These are phyloP conservation scores for Ceratosolen solmsi DNA, from an alignment of 1,140 invertebrate species.

Conservation along the genomic window DNA sequence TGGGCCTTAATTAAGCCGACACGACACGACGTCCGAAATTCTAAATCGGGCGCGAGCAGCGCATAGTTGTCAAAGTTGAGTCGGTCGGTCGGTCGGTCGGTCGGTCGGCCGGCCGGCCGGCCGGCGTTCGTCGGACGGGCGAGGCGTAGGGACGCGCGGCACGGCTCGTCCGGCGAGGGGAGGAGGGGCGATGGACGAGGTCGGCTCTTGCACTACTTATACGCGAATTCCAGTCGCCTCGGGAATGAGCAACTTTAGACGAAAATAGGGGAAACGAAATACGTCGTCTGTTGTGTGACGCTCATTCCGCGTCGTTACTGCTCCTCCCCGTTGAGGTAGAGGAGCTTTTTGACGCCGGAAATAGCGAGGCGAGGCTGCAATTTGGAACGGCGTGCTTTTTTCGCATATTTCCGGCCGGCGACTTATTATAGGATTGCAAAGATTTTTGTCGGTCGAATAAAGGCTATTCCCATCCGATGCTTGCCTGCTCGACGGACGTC, in stretches of 20 bases:
- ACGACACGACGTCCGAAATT: not conserved
- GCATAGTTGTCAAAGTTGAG: not conserved
- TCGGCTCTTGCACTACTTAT: conserved; percentile 9
- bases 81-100: no score
- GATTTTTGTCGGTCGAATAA: not conserved
- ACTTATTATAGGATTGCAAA: not conserved
- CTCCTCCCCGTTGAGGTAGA: not conserved
- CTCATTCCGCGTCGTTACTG: conserved; percentile 1
- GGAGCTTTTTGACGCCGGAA: not conserved
- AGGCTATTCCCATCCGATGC: not conserved
- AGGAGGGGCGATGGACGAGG: not conserved
- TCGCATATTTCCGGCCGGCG: not conserved
- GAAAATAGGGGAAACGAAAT: conserved; percentile 16
- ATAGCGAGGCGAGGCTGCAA: not conserved
- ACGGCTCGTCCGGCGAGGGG: not conserved
- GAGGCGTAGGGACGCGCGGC: not conserved
- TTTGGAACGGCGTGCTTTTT: not conserved
- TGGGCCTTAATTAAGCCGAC: conserved; percentile 3
- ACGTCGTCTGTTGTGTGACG: not conserved
- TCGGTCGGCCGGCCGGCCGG: no score
- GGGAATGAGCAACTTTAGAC: not conserved
- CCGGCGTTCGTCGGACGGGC: not conserved
- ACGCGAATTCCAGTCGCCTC: not conserved
- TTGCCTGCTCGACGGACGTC: not conserved
- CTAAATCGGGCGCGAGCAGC: conserved; percentile 2